Evolutionary conservation across 2,797 vertebrate species (phyloP).

Genomic region (Tarsius wallacei): DNA sequence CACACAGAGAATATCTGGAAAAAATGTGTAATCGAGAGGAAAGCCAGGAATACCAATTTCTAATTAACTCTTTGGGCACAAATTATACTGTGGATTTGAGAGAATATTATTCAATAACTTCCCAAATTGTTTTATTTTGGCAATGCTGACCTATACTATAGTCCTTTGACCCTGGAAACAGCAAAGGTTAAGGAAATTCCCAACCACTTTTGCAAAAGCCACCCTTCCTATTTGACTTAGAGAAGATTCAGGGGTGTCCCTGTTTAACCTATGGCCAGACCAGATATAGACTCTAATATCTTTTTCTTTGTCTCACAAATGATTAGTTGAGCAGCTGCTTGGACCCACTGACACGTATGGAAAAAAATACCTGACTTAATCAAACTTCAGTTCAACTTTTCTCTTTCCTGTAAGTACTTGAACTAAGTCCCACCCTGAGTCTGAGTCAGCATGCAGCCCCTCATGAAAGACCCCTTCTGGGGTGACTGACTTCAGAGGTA

Average conservation of each 20-base stretch:
- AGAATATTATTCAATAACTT: neutral
- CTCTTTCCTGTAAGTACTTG: neutral
- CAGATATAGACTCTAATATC: neutral
- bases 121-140: neutral
- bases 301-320: neutral
- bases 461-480: neutral
- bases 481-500: neutral
- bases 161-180: neutral
- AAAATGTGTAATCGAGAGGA: too few relatives aligned
- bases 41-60: neutral
- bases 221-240: neutral
- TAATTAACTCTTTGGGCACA: neutral
- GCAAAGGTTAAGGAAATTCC: neutral
- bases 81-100: neutral
- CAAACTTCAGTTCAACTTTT: neutral
- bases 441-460: neutral
- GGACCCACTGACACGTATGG: too few relatives aligned
- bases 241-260: neutral
- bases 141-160: neutral
- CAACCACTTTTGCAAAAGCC: neutral
- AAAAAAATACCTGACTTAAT: neutral
- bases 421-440: neutral
- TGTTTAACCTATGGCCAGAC: too few relatives aligned
- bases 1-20: too few relatives aligned
- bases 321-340: neutral